These are phyloP conservation scores for Drosophila demipolita DNA, from an alignment of 2,888 invertebrate species.

Conservation along the genomic window DNA sequence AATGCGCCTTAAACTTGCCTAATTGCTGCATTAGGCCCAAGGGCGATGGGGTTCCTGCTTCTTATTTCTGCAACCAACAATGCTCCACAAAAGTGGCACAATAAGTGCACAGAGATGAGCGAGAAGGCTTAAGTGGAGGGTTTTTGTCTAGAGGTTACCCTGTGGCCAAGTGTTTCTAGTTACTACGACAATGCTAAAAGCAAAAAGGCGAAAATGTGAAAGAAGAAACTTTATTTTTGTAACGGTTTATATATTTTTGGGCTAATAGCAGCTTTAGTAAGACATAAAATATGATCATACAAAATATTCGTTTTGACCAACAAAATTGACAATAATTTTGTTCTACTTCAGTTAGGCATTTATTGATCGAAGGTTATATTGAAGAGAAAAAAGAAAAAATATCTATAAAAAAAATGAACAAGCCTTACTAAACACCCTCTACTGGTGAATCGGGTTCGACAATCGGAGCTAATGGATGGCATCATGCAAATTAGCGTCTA, in stretches of 20 bases:
- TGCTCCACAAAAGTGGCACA: not conserved
- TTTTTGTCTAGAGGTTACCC: not conserved
- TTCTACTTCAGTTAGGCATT: not conserved
- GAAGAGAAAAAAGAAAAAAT: not conserved
- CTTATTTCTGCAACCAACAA: not conserved
- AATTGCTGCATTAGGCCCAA: constrained; percentile 64
- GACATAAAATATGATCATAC: not conserved
- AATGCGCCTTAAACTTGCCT: constrained; percentile 73
- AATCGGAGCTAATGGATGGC: constrained; percentile 39
- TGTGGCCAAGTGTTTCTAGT: not conserved
- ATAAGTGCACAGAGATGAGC: constrained; percentile 17
- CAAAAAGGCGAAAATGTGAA: too few species aligned
- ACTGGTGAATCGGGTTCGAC: not conserved
- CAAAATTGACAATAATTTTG: not conserved
- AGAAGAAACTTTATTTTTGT: not conserved
- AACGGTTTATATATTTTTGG: not conserved
- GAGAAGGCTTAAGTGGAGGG: not conserved
- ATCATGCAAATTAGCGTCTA: constrained; percentile 72
- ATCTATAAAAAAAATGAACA: not conserved
- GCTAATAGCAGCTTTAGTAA: not conserved
- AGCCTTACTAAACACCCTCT: constrained; percentile 3
- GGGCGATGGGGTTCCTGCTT: not conserved
- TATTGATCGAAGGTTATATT: constrained; percentile 4
- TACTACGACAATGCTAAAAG: too few species aligned
- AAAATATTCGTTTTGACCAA: not conserved